Conservation (phyloP, 1,140 invertebrate species). For the Babylonia areolata region DNA sequence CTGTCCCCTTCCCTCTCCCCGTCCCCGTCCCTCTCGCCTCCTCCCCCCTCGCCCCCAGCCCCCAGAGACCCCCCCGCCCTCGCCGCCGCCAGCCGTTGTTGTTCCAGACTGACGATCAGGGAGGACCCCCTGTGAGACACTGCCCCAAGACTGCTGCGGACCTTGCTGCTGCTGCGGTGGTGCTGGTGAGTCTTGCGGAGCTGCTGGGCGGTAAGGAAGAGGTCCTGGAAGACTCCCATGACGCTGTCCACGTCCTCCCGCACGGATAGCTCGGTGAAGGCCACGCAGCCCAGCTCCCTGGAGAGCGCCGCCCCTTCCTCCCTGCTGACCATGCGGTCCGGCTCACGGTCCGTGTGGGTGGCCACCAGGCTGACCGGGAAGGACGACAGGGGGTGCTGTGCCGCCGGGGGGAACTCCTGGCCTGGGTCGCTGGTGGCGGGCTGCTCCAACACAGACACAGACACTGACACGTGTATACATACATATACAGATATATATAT, state of each 20-base stretch:
- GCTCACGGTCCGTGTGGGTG: constrained; percentile 94
- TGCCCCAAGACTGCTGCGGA: no score
- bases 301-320: constrained; percentile 87
- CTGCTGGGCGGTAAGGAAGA: constrained; percentile 43
- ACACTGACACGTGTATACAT: not conserved
- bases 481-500: not conserved
- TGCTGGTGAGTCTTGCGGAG: constrained; percentile 28
- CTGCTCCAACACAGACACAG: not conserved
- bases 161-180: no score
- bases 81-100: not conserved
- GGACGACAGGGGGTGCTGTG: constrained; percentile 78
- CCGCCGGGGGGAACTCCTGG: constrained; percentile 73
- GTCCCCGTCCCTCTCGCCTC: not conserved
- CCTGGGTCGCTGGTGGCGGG: constrained; percentile 23
- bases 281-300: constrained; percentile 84
- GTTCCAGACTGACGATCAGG: no score
- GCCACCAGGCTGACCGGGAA: constrained; percentile 85
- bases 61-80: not conserved
- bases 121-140: no score
- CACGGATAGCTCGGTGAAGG: constrained; percentile 89
- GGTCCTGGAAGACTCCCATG: constrained; percentile 55
- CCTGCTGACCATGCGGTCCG: constrained; percentile 89
- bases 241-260: constrained; percentile 84
- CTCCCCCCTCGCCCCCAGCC: not conserved
- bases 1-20: not conserved